Evolutionary conservation across 1,140 invertebrate species (phyloP), one percentile per base, ranked within the genome.

Genomic region (Bombus superbus): DNA sequence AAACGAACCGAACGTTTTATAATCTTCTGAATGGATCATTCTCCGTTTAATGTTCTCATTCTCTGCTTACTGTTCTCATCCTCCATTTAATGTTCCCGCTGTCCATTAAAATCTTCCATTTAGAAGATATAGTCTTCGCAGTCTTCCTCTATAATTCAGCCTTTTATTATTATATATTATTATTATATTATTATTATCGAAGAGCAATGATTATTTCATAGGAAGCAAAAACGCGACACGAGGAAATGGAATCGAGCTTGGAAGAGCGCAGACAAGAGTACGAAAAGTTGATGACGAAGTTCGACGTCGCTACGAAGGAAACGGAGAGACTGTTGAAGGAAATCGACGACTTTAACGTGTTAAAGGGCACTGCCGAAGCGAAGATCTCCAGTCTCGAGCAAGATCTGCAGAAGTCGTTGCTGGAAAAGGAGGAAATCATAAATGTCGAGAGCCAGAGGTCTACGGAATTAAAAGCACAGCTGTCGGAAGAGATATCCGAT

Each of bases 341-440:
- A 84, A 86, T 94, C 64, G 90, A 93, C 72, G 86, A 88, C 80
- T 93, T 93, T 87, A 90, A 92, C 44, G 76, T 82, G 32, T 92
- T 94, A 76, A 94, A 91, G 73, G 81, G 88, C 88, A 92, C 85
- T 88, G 91, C 91, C 79, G 86, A 90, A 28, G 75, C 78, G 18
- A 90, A 87, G 83, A 94, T 94, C 71, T 87, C 75, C 8, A 89
- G 88, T 86, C 89, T 94, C 73, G 93, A 94, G 85, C 78, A 90
- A 28, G 89, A 94, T 44, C 25, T 94, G 53, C 80, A 88, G 18
- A 90, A 86, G 38, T 90, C 89, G 25, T 81, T 82, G 76, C 73
- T 82, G 10, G 92, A 92, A 6, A 92, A 74, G 28, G 88, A 93
- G 59, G 88, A 82, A 59, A 92, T 92, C 22, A 83, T 71, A 15